Evolutionary conservation across 1,140 invertebrate species (phyloP), one percentile per base, ranked within the genome.

Genomic region (Macrocentrus cingulum): DNA sequence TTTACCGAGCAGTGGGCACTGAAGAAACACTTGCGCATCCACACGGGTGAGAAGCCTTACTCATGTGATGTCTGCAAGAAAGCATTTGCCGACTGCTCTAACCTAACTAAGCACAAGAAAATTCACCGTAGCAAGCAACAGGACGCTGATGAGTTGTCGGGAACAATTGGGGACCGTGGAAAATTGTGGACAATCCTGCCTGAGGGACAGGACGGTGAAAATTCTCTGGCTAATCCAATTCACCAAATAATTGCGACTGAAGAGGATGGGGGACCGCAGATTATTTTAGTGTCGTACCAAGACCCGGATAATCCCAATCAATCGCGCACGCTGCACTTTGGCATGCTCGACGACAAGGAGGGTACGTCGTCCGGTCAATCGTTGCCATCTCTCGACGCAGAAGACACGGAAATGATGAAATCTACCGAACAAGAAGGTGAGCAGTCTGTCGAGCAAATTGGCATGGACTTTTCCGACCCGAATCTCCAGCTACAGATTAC

Each of bases 41-140:
- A 90, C 67, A 86, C 85, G 18, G 87, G 85, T 32, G 90, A 92
- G 70, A 91, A 91, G 66, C 90, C 90, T 2, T 90, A 90, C 68
- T 83, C 83, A 41, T 92, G 91, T 71, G 81, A 84, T 11, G 67
- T 87, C n/a, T 92, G 90, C 70, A 81, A 82, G 1, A 90, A 91
- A 76, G 82, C 85, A 18, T 93, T 93, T 71, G 82, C 85, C 0
- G 86, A 88, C 66, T 84, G 82, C 60, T 87, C 85, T 7, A 88
- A 87, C 75, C 70, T 86, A 22, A 83, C 80, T 1, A 88, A 87
- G 72, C 86, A 88, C 69, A 84, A 82, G 72, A 86, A 84, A 66
- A 68, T 74, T 3, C 74, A 77, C 23, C 71, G 66, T n/a, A 29
- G 74, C 75, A 57, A 69, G 67, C 22, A 67, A 70, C 51, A 66